A percentile compares a stretch with the other conserved stretches of the same genome.
phyloP scores from a whole-genome alignment of 2,797 vertebrate genomes.

The Fundulus diaphanus region DNA sequence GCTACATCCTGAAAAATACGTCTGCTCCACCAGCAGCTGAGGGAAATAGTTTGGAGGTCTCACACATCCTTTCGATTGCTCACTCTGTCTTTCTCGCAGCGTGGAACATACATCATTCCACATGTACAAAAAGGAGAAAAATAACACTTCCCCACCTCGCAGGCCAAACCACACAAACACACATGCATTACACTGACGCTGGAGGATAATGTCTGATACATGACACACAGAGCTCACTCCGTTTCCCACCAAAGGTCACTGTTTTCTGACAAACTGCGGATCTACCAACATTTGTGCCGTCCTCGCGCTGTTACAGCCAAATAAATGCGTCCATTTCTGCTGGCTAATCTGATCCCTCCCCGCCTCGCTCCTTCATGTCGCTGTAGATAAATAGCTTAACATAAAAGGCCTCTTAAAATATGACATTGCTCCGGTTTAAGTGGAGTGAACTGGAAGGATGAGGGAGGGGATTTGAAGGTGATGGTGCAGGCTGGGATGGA shows the following conservation, averaged over 20 bases:
- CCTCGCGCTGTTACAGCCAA: conserved; percentile 54
- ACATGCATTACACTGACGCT: not conserved
- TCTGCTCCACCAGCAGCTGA: conserved; percentile 53
- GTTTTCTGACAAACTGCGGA: conserved; percentile 24
- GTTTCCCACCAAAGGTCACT: conserved; percentile 49
- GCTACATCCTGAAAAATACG: conserved; percentile 74
- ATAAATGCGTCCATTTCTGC: conserved; percentile 50
- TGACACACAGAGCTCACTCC: conserved; percentile 22
- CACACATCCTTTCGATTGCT: conserved; percentile 52
- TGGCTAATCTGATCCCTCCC: conserved; percentile 56
- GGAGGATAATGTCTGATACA: conserved; percentile 8
- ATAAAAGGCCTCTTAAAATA: conserved; percentile 71
- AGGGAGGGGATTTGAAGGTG: not conserved
- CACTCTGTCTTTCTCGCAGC: conserved; percentile 17
- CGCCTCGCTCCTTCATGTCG: conserved; percentile 39
- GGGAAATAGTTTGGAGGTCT: conserved; percentile 58
- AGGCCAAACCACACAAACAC: not conserved
- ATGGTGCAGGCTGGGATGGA: conserved; percentile 9
- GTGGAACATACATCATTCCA: conserved; percentile 26
- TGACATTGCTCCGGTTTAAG: conserved; percentile 59
- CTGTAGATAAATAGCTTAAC: conserved; percentile 59
- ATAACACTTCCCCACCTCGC: conserved; percentile 9
- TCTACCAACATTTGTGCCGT: conserved; percentile 20
- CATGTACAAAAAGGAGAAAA: conserved; percentile 13
- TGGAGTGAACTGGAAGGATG: conserved; percentile 11